Base-by-base conservation (phyloP, 2,888 invertebrate species). In the Nomada fucata region DNA sequence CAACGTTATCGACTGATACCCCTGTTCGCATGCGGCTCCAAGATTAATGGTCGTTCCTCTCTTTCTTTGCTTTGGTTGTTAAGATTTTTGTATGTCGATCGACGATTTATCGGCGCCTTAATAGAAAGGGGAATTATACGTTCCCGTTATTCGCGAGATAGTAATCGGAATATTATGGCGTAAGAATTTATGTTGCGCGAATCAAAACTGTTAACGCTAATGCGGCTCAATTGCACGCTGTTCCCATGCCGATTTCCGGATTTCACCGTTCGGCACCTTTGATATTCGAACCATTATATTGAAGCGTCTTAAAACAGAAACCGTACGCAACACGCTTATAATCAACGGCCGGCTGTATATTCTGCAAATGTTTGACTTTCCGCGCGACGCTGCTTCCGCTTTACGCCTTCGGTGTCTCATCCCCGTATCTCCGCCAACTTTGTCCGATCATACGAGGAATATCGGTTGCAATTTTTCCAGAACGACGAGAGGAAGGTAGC, bases 401-500 rank as follows among this genome's bases (percentile, higher is more conserved):
- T 15, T 18, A 50, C 36, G 7, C 36, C 36, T 36, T 7, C 36
- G 7, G 1, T 36, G 18, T 18, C 18, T 18, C 15, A 18, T 18
- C 18, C 50, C 18, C 44, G 11, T 42, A n/a, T 13, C 13, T 10
- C 23, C 42, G 23, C 3, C 29, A 42, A 26, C 5, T 4, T 2
- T 2, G 1, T 26, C 52, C 36, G 7, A 57, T 23, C 55, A 42
- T 26, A 7, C 68, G 47, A 71, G 65, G 74, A 84, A 79, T 72
- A 55, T 55, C 47, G 65, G 52, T 70, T 59, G 60, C 23, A 20
- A 47, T 26, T 64, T 59, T 85, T 92, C 83, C 91, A 93, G 93
- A 93, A 87, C 92, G 93, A 85, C 92, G 92, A 63, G 93, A 93
- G 79, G 92, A 92, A 69, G 92, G 91, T 83, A 95, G 95, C 89